Evolutionary conservation across 35 echinoderm and acorn worm genomes (phyloP).

Genomic region (Hemicentrotus pulcherrimus): DNA sequence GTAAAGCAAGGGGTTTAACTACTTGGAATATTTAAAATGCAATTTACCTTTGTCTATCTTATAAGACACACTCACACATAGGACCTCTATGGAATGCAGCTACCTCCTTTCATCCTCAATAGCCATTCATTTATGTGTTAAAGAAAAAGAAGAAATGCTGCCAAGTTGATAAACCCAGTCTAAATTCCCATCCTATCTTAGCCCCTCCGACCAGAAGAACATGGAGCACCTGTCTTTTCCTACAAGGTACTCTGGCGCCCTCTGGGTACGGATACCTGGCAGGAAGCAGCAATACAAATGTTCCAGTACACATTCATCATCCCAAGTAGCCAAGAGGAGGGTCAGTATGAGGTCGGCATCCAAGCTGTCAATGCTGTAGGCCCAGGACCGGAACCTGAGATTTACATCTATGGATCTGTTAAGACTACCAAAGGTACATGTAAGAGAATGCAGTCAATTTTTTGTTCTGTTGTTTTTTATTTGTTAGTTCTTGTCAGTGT

Average conservation of each 20-base stretch:
- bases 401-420: constrained; percentile 5
- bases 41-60: too few relatives aligned
- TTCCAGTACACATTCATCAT: constrained; percentile 19
- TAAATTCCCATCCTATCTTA: neutral
- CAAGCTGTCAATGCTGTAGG: constrained; percentile 29
- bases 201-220: constrained; percentile 11
- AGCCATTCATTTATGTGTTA: too few relatives aligned
- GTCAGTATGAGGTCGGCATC: neutral
- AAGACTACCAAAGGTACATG: neutral
- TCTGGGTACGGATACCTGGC: neutral
- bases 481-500: too few relatives aligned
- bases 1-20: too few relatives aligned
- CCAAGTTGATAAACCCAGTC: too few relatives aligned
- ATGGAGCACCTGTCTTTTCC: constrained; percentile 31
- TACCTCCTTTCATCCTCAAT: too few relatives aligned
- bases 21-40: too few relatives aligned
- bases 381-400: neutral
- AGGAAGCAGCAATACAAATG: neutral
- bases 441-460: neutral
- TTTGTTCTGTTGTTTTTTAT: neutral
- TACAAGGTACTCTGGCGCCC: constrained; percentile 27
- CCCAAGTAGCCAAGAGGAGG: constrained; percentile 24
- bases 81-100: too few relatives aligned
- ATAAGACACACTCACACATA: too few relatives aligned
- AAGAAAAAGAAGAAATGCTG: too few relatives aligned